Conservation (phyloP, 37 sponge, comb jelly and placozoan species). For the Halichondria panicea region DNA sequence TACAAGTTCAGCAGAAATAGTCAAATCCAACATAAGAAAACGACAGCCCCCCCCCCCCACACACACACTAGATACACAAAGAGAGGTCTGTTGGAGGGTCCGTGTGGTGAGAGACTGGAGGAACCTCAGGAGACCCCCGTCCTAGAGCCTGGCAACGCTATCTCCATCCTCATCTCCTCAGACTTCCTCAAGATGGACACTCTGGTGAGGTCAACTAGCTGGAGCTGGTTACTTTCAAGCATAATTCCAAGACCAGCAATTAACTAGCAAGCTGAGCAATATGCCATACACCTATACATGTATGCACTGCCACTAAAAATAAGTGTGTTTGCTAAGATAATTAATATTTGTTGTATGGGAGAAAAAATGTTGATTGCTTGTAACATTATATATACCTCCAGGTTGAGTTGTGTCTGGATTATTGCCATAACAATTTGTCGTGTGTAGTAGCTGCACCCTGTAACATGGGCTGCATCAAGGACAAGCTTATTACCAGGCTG, state of each 20-base stretch:
- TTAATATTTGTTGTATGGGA: too few species aligned
- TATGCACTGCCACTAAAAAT: too few species aligned
- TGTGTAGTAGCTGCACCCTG: slow-evolving; percentile 67
- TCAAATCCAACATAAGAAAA: too few species aligned
- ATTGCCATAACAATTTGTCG: slow-evolving; percentile 75
- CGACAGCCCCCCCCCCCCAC: too few species aligned
- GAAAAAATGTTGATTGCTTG: neutral
- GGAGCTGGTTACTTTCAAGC: neutral
- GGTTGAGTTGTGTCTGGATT: slow-evolving; percentile 84
- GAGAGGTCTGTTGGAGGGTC: slow-evolving; percentile 64
- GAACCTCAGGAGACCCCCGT: slow-evolving; percentile 45
- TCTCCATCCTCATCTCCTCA: slow-evolving; percentile 89
- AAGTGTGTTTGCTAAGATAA: too few species aligned
- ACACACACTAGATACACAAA: too few species aligned
- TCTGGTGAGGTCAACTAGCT: slow-evolving; percentile 46
- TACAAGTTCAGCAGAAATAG: too few species aligned
- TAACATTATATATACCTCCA: neutral
- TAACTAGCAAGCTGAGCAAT: neutral
- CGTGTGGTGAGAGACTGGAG: slow-evolving; percentile 35
- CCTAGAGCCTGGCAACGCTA: slow-evolving; percentile 68
- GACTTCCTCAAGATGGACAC: slow-evolving; percentile 89
- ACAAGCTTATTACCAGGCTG: slow-evolving; percentile 39
- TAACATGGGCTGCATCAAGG: slow-evolving; percentile 79
- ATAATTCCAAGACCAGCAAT: neutral
- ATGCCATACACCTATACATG: too few species aligned